phyloP scores from a whole-genome alignment of 2,797 vertebrate genomes.

The Sebastes elongatus region DNA sequence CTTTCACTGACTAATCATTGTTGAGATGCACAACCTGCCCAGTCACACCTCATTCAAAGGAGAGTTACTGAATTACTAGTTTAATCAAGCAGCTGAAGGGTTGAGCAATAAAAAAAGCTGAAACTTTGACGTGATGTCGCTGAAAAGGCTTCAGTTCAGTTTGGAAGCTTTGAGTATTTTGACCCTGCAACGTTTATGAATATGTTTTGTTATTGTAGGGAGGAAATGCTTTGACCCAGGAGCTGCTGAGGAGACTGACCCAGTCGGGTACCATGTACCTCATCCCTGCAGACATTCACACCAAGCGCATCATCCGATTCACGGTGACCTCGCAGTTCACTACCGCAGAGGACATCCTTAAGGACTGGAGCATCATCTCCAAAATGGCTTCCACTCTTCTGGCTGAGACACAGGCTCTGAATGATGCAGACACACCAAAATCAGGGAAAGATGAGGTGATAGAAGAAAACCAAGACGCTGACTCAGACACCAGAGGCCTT shows the following conservation, averaged over 20 bases:
- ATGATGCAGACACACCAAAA: slow-evolving; percentile 16
- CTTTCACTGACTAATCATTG: slow-evolving; percentile 51
- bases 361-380: slow-evolving; percentile 91
- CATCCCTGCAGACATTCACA: slow-evolving; percentile 88
- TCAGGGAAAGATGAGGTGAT: slow-evolving; percentile 15
- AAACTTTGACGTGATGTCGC: not conserved
- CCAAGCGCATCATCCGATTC: slow-evolving; percentile 94
- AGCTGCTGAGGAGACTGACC: slow-evolving; percentile 88
- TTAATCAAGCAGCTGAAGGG: slow-evolving; percentile 7
- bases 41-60: slow-evolving; percentile 44
- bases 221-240: slow-evolving; percentile 91
- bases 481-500: not conserved
- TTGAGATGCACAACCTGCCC: not conserved
- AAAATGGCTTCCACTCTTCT: slow-evolving; percentile 82
- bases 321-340: slow-evolving; percentile 96
- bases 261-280: slow-evolving; percentile 90
- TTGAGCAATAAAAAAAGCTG: not conserved
- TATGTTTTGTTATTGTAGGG: slow-evolving; percentile 74
- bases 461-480: slow-evolving; percentile 12
- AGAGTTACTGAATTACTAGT: slow-evolving; percentile 6
- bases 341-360: slow-evolving; percentile 88
- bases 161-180: no score
- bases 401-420: slow-evolving; percentile 44
- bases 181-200: not conserved
- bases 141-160: not conserved